Base-by-base conservation (phyloP, 2,113 vertebrate genomes). In the Tautogolabrus adspersus region DNA sequence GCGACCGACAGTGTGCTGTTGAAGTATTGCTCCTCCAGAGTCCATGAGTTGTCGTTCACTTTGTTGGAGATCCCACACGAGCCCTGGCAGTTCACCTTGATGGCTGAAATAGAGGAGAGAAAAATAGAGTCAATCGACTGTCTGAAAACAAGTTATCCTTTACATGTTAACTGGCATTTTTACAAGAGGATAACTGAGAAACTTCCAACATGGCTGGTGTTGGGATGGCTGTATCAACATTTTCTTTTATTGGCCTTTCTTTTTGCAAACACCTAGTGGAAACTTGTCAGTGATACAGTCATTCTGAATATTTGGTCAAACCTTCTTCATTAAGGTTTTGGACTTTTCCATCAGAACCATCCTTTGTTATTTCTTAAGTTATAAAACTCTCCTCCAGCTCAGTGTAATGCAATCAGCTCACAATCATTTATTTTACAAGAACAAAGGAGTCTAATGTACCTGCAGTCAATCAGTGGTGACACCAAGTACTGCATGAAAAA, bases 51-150 rank as follows among this genome's bases (percentile, higher is more conserved):
- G 63, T 98, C 97, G 0, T 97, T 96, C 80, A 96, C 87, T 88
- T 97, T 97, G 94, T 58, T 97, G 55, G 97, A 97, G 52, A 99
- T 95, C 12, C 97, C 97, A 42, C 97, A 98, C 30, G 93, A 95
- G 0, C 98, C 97, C 18, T 95, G 66, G 52, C 97, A 99, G 93
- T 94, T 96, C 92, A 99, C 97, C 73, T 97, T 98, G 92, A 99
- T 97, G 77, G 96, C 98, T 99, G 93, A 64, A 21, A 89, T 13
- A n/a, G 60, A 21, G 40, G 40, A 42, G 40, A 83, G 22, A 26
- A 59, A 68, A 61, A 11, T 44, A 40, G 21, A 15, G 18, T 73
- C 15, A 82, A 11, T 64, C 9, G 8, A 13, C n/a, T 16, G n/a
- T 71, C 30, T 58, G n/a, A 67, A 18, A 65, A 67, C 34, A 63